Base-by-base conservation (phyloP, 2,888 invertebrate species). In the Heliconius sara region DNA sequence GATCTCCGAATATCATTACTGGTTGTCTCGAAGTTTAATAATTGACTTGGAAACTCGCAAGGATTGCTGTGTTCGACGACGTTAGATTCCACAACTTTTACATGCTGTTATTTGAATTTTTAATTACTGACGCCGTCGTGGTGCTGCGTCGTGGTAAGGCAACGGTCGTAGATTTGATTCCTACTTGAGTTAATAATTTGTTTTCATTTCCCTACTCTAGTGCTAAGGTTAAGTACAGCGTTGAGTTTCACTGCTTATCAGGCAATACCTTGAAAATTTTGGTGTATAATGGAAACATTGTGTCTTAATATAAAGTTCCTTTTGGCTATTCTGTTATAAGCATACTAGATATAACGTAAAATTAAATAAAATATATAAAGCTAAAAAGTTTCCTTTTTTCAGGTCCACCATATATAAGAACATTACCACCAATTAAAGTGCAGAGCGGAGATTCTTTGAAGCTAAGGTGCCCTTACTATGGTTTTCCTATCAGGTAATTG, bases 381-480 rank as follows among this genome's bases (percentile, higher is more conserved):
- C 19, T 10, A n/a, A 22, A 57, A 22, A 7, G 52, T n/a, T 60
- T 60, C 27, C 22, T 80, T 81, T 77, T 90, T 90, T 47, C 88
- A 97, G 97, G 97, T 79, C 96, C 97, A 43, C 97, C 97, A 9
- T 97, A 97, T 89, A 97, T 97, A 76, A 96, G 97, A 86, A 96
- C 97, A 70, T 95, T 97, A 84, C 97, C 97, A 30, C 97, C 97
- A 47, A 96, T 97, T 79, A 97, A 98, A 88, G 97, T 97, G 5
- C 97, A 98, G 81, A 97, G 98, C 82, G 97, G 97, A 27, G 96
- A 97, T 83, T 96, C 97, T 82, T 95, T 97, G 83, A 96, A 96
- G 85, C 95, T 98, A 71, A 96, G 97, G 85, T 98, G 98, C 91
- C 98, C 98, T 75, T 98, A 97, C 88, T 97, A 98, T 65, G 98